These are phyloP conservation scores for Elysia chlorotica DNA, from an alignment of 1,140 invertebrate genomes.

Conservation along the genomic window DNA sequence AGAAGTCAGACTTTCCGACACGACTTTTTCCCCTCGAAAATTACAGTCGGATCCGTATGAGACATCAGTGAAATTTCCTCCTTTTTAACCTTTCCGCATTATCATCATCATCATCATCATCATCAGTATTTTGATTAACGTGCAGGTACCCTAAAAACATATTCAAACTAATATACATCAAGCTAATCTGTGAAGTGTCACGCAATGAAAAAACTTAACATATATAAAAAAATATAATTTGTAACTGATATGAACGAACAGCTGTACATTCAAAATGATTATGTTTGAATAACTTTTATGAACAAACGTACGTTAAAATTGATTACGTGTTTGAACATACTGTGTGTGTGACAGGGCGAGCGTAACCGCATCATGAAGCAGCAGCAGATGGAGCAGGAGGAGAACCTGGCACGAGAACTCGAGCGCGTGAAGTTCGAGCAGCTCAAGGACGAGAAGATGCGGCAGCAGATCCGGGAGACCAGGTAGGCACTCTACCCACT, in stretches of 20 bases:
- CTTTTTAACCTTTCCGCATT: too few species aligned
- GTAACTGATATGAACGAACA: not conserved
- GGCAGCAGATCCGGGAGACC: constrained; percentile 60
- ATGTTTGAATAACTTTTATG: not conserved
- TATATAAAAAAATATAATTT: not conserved
- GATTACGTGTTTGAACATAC: not conserved
- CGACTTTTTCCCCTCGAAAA: too few species aligned
- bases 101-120: too few species aligned
- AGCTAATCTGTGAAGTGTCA: too few species aligned
- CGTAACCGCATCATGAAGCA: constrained; percentile 46
- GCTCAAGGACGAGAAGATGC: constrained; percentile 59
- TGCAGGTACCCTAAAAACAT: too few species aligned
- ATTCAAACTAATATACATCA: too few species aligned
- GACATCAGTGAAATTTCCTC: too few species aligned
- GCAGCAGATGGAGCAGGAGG: constrained; percentile 56
- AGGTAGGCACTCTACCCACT: constrained; percentile 44
- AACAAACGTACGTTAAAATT: not conserved
- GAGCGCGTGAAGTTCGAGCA: constrained; percentile 53
- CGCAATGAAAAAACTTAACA: too few species aligned
- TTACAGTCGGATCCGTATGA: too few species aligned
- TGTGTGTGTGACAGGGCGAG: constrained; percentile 42
- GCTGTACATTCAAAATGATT: not conserved
- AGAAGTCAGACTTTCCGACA: too few species aligned
- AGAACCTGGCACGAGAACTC: constrained; percentile 55
- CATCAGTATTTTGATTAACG: too few species aligned